These are phyloP conservation scores for Oceanites oceanicus DNA, from an alignment of 2,113 vertebrate genomes.

Conservation along the genomic window DNA sequence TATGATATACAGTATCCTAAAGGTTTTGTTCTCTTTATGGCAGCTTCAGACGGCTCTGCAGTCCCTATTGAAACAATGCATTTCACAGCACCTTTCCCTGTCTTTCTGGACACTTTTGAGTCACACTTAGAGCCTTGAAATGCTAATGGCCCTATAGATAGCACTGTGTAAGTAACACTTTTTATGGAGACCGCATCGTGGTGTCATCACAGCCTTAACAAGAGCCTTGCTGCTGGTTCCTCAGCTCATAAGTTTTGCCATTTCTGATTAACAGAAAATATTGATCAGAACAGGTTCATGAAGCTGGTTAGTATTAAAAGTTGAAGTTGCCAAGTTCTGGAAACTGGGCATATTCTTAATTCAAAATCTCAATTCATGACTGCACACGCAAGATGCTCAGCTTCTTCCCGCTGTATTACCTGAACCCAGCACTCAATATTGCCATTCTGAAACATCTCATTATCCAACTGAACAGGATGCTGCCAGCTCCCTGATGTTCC, in stretches of 20 bases:
- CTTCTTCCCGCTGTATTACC: background rate
- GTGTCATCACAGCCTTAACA: background rate
- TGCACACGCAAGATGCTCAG: background rate
- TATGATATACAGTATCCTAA: background rate
- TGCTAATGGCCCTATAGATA: rapidly evolving
- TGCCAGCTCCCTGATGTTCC: background rate
- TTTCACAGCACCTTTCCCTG: background rate
- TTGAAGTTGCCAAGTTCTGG: background rate
- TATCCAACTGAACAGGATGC: background rate
- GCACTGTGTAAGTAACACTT: background rate
- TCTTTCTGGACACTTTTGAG: background rate
- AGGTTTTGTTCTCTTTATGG: background rate
- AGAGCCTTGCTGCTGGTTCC: background rate
- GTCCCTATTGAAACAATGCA: background rate
- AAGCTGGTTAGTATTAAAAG: background rate
- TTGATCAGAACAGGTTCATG: background rate
- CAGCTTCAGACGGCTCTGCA: background rate
- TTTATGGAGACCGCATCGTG: background rate
- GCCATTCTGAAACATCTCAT: background rate
- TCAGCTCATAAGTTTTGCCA: background rate
- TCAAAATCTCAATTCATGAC: background rate
- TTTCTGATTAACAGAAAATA: background rate
- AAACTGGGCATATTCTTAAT: background rate
- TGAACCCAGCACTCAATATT: background rate
- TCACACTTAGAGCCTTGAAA: background rate